Evolutionary conservation across 1,140 invertebrate genomes (phyloP).

Genomic region (Thaumatotibia leucotreta): DNA sequence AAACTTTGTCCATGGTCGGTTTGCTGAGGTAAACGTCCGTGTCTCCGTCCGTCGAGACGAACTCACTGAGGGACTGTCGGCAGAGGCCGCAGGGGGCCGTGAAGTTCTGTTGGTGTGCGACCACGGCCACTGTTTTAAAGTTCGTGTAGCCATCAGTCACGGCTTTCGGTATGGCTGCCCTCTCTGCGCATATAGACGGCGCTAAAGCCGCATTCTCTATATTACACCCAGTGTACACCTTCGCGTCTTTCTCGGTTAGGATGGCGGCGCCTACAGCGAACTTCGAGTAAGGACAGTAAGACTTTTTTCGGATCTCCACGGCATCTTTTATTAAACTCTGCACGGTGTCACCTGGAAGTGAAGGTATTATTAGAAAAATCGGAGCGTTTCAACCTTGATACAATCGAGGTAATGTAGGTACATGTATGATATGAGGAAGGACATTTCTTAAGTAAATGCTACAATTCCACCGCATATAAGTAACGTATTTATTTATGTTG

Average conservation of each 20-base stretch:
- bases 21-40: conserved; percentile 84
- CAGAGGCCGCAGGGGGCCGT: conserved; percentile 95
- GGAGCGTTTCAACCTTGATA: too few species aligned
- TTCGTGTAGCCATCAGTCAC: conserved; percentile 89
- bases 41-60: conserved; percentile 78
- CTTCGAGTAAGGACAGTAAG: conserved; percentile 95
- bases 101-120: conserved; percentile 82
- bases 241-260: conserved; percentile 81
- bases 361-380: too few species aligned
- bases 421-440: neutral
- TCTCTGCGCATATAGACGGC: conserved; percentile 93
- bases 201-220: conserved; percentile 93
- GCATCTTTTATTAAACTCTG: conserved; percentile 82
- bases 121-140: conserved; percentile 86
- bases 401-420: neutral
- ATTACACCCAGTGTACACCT: conserved; percentile 87
- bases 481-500: too few species aligned
- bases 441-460: neutral
- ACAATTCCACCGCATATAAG: neutral
- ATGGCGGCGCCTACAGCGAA: conserved; percentile 95
- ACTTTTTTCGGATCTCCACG: conserved; percentile 79
- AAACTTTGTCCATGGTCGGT: conserved; percentile 79
- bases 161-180: conserved; percentile 90
- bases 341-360: conserved; percentile 55
- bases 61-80: conserved; percentile 89